Percentiles rank a stretch among this genome's conserved stretches.
Evolutionary conservation across 2,797 vertebrate genomes (phyloP).

Genomic region (Gymnoscopelus microlampas): DNA sequence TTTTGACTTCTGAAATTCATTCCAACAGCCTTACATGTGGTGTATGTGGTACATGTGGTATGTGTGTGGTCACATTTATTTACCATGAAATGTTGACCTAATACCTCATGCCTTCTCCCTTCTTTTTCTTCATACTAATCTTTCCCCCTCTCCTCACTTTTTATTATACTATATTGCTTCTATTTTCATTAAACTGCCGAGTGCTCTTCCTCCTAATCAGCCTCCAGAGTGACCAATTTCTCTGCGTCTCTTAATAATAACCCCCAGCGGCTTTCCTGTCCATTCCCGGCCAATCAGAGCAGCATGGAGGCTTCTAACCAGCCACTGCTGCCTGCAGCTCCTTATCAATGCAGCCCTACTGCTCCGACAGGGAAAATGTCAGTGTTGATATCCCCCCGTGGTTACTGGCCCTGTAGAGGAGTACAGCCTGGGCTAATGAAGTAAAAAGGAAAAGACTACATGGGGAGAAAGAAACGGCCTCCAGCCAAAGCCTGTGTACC

Average conservation of each 20-base stretch:
- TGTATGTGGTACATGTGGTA: no score
- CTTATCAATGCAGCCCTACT: conserved; percentile 61
- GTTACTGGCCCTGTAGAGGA: conserved; percentile 58
- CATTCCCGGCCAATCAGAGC: conserved; percentile 59
- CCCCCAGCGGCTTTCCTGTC: conserved; percentile 46
- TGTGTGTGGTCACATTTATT: no score
- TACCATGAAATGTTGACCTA: no score
- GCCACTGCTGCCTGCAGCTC: conserved; percentile 53
- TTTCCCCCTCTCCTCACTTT: conserved; percentile 42
- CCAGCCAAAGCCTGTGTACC: conserved; percentile 28
- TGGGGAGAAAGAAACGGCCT: conserved; percentile 44
- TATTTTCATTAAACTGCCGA: conserved; percentile 59
- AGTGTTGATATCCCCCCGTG: conserved; percentile 74
- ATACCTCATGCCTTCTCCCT: conserved; percentile 5
- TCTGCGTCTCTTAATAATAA: conserved; percentile 50
- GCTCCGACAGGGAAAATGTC: conserved; percentile 69
- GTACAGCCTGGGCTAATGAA: conserved; percentile 65
- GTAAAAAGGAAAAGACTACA: conserved; percentile 49
- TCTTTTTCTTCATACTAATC: conserved; percentile 23
- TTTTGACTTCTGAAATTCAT: no score
- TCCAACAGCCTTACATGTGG: no score
- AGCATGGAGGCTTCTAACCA: conserved; percentile 61
- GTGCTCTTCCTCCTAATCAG: conserved; percentile 40
- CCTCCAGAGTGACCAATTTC: conserved; percentile 45
- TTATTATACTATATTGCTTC: conserved; percentile 30